A percentile compares a stretch with the other conserved stretches of the same genome.
Conservation (phyloP, 2,113 vertebrate species). For the Lophura nycthemera region DNA sequence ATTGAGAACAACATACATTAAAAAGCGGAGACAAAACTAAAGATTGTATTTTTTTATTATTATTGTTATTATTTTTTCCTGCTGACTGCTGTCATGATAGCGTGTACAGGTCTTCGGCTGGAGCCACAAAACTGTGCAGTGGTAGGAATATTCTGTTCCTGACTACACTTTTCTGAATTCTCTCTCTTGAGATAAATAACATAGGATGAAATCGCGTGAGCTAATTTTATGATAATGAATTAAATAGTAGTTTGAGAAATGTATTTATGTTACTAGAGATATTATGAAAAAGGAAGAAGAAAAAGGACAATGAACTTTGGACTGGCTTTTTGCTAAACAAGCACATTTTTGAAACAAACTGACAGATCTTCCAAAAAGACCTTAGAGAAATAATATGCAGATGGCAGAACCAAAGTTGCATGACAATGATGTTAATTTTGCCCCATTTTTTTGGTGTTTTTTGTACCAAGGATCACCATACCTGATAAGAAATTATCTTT, state of each 20-base stretch:
- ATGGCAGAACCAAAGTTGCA: background rate
- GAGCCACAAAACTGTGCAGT: background rate
- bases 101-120: background rate
- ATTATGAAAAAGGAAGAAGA: background rate
- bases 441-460: background rate
- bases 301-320: background rate
- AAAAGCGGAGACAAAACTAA: background rate
- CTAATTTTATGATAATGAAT: background rate
- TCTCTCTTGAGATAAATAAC: background rate
- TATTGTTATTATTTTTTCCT: background rate
- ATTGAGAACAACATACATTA: too few species aligned
- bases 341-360: background rate
- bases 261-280: background rate
- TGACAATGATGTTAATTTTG: background rate
- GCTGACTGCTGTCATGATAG: background rate
- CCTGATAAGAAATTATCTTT: background rate
- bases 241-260: background rate
- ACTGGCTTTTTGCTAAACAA: background rate
- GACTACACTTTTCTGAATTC: background rate
- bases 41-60: background rate
- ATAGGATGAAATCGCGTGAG: background rate
- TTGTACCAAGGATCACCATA: background rate
- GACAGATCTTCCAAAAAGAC: background rate
- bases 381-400: background rate
- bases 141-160: background rate